Conservation (phyloP, 2,797 vertebrate species). For the Enteromius afrohamiltoni region DNA sequence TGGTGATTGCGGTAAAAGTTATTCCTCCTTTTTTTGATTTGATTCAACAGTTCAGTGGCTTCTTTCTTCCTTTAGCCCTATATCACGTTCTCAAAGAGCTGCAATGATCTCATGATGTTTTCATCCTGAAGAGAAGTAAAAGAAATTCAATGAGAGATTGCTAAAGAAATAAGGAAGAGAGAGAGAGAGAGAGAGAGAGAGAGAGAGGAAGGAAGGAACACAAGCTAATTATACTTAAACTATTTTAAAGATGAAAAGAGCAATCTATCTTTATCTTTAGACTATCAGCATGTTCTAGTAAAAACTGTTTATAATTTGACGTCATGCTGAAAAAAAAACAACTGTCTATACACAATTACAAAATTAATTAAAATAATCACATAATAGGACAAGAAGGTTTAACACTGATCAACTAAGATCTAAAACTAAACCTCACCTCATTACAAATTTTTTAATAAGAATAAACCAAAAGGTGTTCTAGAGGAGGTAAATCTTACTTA, state of each 20-base stretch:
- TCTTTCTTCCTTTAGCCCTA: slow-evolving; percentile 67
- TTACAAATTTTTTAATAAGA: not conserved
- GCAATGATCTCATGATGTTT: slow-evolving; percentile 98
- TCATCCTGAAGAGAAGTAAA: slow-evolving; percentile 84
- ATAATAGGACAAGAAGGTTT: too few species aligned
- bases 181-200: not conserved
- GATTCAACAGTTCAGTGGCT: slow-evolving; percentile 14
- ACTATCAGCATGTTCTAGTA: not conserved
- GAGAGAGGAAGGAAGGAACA: not conserved
- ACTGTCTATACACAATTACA: too few species aligned
- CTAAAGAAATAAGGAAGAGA: slow-evolving; percentile 38
- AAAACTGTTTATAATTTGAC: too few species aligned
- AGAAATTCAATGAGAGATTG: slow-evolving; percentile 7
- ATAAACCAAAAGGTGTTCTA: not conserved
- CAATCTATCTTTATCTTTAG: not conserved
- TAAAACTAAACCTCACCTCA: not conserved
- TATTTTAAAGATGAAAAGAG: not conserved
- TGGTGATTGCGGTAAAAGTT: slow-evolving; percentile 47
- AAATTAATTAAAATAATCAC: too few species aligned
- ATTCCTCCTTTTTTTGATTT: slow-evolving; percentile 25
- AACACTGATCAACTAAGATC: too few species aligned
- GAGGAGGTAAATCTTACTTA: not conserved
- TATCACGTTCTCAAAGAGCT: slow-evolving; percentile 98
- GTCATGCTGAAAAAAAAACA: too few species aligned
- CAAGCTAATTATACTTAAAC: not conserved